Conservation (phyloP, 2,797 vertebrate genomes). For the Balearica regulorum region DNA sequence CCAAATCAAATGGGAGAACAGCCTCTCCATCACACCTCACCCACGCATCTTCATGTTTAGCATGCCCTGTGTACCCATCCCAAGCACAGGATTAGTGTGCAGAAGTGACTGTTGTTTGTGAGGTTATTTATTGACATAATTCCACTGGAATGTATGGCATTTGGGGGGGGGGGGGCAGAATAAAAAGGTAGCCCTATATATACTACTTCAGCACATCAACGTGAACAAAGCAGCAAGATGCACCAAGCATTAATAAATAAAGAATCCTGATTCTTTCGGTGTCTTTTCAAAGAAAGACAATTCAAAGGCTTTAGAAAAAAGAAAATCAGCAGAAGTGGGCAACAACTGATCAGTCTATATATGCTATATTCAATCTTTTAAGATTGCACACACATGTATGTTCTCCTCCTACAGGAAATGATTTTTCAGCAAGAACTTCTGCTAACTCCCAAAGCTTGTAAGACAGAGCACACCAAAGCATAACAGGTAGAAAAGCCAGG, state of each 20-base stretch:
- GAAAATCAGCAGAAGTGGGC: neutral
- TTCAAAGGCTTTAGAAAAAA: neutral
- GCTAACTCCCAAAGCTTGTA: neutral
- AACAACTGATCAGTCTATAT: neutral
- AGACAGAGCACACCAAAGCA: neutral
- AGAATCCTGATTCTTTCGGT: neutral
- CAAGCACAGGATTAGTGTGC: neutral
- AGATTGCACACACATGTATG: neutral
- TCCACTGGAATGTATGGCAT: neutral
- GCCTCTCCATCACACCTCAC: neutral
- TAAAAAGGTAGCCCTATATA: neutral
- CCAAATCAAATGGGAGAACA: neutral
- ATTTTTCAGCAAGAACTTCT: neutral
- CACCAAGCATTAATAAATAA: neutral
- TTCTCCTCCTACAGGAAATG: neutral
- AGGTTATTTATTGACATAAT: neutral
- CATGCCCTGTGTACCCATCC: neutral
- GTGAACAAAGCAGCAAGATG: neutral
- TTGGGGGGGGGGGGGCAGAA: neutral
- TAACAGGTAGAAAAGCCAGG: neutral
- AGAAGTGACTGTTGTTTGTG: neutral
- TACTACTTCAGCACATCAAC: neutral
- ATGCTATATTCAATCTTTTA: neutral
- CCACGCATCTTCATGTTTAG: neutral
- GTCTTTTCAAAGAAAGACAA: neutral